These are phyloP conservation scores for Turdus rufiventris DNA, from an alignment of 2,113 vertebrate genomes.

Conservation along the genomic window DNA sequence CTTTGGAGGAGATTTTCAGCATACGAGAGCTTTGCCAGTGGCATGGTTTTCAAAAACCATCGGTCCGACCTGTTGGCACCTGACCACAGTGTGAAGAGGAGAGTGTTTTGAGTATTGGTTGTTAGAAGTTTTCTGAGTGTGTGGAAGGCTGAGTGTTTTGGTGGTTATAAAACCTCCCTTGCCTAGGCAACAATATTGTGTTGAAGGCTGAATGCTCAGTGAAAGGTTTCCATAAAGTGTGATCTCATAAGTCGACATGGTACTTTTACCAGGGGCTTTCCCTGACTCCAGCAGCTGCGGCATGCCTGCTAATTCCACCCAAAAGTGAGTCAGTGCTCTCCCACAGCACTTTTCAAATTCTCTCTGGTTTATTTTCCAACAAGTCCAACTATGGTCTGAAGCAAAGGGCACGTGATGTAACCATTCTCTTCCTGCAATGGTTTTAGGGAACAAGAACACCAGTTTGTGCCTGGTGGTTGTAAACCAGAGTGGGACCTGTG, in stretches of 20 bases:
- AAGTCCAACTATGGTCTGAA: not conserved
- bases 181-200: not conserved
- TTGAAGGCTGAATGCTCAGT: not conserved
- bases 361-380: not conserved
- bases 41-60: not conserved
- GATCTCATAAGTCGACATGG: not conserved
- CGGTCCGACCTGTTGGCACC: fast-evolving
- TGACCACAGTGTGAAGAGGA: fast-evolving
- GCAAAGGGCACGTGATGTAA: not conserved
- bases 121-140: not conserved
- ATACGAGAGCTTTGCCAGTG: not conserved
- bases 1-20: not conserved
- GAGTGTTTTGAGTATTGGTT: not conserved
- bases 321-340: not conserved
- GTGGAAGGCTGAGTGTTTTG: not conserved
- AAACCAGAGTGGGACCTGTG: not conserved
- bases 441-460: not conserved
- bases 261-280: not conserved
- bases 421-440: not conserved
- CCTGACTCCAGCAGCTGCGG: not conserved
- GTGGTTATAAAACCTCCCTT: not conserved
- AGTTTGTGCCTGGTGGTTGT: not conserved
- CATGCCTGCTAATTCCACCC: not conserved
- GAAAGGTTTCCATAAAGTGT: not conserved
- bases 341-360: not conserved